Conservation (phyloP, 2,113 vertebrate genomes). For the Lampris megalopsis region DNA sequence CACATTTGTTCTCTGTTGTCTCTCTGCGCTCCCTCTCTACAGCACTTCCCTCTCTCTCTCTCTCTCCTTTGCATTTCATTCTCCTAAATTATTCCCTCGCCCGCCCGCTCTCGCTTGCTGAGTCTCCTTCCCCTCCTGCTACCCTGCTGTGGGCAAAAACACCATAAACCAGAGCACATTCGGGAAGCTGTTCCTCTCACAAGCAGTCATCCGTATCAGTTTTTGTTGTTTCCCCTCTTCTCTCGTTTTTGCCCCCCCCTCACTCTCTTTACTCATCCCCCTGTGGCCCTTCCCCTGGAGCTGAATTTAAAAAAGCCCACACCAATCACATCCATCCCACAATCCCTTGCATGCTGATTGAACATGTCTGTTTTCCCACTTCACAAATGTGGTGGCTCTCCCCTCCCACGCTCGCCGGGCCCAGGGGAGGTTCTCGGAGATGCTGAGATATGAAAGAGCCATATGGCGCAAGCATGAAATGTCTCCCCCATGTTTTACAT, state of each 20-base stretch:
- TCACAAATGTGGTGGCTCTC: constrained; percentile 30
- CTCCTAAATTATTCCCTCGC: neutral
- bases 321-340: constrained; percentile 9
- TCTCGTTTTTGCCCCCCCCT: neutral
- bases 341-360: constrained; percentile 42
- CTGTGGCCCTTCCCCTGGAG: constrained; percentile 20
- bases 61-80: neutral
- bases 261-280: neutral
- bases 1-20: neutral
- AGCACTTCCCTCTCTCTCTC: neutral
- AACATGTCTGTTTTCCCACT: constrained; percentile 40
- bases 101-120: neutral
- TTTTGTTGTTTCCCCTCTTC: neutral
- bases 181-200: neutral
- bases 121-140: neutral
- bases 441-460: constrained; percentile 39
- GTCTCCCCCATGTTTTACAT: constrained; percentile 9
- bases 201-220: neutral
- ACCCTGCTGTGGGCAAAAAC: neutral
- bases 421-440: constrained; percentile 30
- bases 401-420: constrained; percentile 21
- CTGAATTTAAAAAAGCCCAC: constrained; percentile 14
- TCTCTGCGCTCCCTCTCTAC: constrained; percentile 4
- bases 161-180: constrained; percentile 6
- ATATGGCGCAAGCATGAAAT: constrained; percentile 45